These are phyloP conservation scores for Pseudochromis fuscus DNA, from an alignment of 2,797 vertebrate species.

Conservation along the genomic window DNA sequence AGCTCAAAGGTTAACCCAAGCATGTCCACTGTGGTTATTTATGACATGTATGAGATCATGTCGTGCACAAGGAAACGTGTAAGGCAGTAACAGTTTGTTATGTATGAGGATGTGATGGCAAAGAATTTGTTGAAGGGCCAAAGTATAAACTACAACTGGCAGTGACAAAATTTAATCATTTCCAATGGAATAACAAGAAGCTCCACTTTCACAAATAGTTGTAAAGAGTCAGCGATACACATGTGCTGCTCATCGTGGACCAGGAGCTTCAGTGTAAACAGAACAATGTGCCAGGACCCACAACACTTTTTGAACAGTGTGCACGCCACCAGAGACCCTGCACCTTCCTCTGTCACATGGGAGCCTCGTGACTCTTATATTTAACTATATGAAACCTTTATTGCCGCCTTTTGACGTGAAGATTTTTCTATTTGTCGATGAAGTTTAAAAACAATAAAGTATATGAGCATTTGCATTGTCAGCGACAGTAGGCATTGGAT, in stretches of 20 bases:
- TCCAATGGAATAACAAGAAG: conserved; percentile 1
- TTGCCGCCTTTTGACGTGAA: too few species aligned
- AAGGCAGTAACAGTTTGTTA: not conserved
- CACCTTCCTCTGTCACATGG: conserved; percentile 19
- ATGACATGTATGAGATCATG: conserved; percentile 1
- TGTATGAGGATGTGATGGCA: not conserved
- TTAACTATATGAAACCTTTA: too few species aligned
- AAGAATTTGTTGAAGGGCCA: not conserved
- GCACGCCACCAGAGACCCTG: not conserved
- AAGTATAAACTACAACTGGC: conserved; percentile 25
- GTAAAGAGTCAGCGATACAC: conserved; percentile 13
- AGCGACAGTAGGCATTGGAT: not conserved
- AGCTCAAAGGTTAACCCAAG: conserved; percentile 16
- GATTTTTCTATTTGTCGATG: not conserved
- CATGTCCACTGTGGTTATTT: not conserved
- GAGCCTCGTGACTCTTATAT: conserved; percentile 7
- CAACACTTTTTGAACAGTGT: conserved; percentile 41
- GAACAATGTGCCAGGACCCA: conserved; percentile 24
- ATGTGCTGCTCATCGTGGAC: conserved; percentile 27
- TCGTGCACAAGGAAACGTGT: not conserved
- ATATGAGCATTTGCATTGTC: not conserved
- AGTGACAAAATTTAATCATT: not conserved
- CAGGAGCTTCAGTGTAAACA: conserved; percentile 49
- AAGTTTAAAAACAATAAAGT: not conserved
- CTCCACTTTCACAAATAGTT: conserved; percentile 6